phyloP scores from a whole-genome alignment of 2,113 vertebrate genomes.

The Hemichromis elongatus region DNA sequence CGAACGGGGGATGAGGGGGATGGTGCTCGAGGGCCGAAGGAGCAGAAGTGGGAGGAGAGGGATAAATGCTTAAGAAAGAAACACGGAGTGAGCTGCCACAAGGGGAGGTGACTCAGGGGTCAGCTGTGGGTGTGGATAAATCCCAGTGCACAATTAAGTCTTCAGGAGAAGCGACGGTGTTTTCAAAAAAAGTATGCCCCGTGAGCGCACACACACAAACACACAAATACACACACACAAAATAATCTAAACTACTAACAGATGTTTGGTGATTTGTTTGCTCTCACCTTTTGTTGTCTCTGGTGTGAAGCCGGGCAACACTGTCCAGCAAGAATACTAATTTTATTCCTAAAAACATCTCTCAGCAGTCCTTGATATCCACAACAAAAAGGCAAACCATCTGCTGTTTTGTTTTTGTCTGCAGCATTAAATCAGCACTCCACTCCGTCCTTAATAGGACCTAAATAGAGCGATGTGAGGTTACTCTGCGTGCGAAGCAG shows the following conservation, averaged over 20 bases:
- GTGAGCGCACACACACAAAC: neutral
- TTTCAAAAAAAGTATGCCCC: neutral
- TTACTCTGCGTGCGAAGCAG: too few relatives aligned
- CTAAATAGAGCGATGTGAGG: neutral
- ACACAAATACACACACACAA: neutral
- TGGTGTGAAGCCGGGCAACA: neutral
- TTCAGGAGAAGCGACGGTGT: neutral
- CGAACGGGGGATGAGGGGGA: neutral
- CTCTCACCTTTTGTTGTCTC: neutral
- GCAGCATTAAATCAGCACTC: neutral
- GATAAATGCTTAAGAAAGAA: neutral
- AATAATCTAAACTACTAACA: neutral
- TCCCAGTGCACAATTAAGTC: neutral
- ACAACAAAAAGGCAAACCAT: neutral
- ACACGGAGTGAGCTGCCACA: neutral
- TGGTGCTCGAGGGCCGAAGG: neutral
- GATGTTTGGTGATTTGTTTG: neutral
- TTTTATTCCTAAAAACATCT: neutral
- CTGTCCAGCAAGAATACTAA: neutral
- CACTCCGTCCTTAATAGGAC: neutral
- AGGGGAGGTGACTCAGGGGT: neutral
- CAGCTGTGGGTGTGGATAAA: neutral
- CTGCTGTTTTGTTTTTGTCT: neutral
- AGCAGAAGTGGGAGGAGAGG: constrained; percentile 12
- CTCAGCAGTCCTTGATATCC: neutral